These are phyloP conservation scores for Petrolisthes cinctipes DNA, from an alignment of 2,888 invertebrate genomes.

Conservation along the genomic window DNA sequence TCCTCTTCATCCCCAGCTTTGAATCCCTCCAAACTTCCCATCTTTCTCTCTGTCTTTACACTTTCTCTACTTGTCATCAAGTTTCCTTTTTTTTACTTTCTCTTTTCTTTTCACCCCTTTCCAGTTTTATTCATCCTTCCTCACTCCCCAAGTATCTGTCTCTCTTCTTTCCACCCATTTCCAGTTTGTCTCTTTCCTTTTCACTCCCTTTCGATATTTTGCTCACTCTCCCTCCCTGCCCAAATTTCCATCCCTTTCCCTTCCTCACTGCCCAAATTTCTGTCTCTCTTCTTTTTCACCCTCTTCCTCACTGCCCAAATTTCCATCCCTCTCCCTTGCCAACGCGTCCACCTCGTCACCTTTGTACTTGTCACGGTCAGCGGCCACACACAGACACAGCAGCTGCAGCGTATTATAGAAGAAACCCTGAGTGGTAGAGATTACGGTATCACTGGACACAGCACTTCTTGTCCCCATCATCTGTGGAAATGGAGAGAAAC, in stretches of 20 bases:
- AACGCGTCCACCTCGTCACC: neutral
- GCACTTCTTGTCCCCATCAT: constrained; percentile 35
- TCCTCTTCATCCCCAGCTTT: neutral
- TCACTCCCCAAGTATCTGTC: too few species aligned
- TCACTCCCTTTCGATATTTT: neutral
- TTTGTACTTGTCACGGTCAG: constrained; percentile 27
- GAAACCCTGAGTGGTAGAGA: constrained; percentile 37
- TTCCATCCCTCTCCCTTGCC: neutral
- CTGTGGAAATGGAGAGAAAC: constrained; percentile 10
- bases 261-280: neutral
- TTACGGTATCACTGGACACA: constrained; percentile 35
- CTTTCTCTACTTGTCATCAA: neutral
- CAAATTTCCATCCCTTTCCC: neutral
- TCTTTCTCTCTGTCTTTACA: neutral
- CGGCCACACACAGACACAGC: constrained; percentile 12
- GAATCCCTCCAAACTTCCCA: neutral
- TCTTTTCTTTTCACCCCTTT: too few species aligned
- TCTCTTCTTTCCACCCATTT: neutral
- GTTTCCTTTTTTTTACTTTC: too few species aligned
- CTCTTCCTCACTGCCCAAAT: neutral
- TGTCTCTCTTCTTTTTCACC: neutral
- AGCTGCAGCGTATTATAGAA: constrained; percentile 11
- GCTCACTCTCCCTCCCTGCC: neutral
- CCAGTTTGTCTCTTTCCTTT: neutral
- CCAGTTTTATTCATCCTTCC: too few species aligned